Evolutionary conservation across 2,113 vertebrate species (phyloP).

Genomic region (Centrocercus urophasianus): DNA sequence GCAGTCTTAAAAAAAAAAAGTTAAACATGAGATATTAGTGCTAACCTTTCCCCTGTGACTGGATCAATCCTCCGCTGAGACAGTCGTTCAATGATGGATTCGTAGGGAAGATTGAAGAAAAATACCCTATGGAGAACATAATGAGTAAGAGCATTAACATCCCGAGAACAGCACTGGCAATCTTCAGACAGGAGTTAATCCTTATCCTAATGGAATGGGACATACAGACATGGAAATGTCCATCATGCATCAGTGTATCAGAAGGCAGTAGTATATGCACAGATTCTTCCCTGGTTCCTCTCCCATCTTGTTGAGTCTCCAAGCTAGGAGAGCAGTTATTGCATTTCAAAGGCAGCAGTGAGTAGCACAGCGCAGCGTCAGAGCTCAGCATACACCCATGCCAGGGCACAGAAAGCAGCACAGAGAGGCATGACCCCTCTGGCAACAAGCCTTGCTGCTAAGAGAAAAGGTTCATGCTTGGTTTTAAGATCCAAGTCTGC

Average conservation of each 20-base stretch:
- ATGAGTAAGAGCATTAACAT: not conserved
- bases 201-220: rapidly evolving
- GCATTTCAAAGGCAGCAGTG: not conserved
- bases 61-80: slow-evolving; percentile 85
- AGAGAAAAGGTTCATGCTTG: not conserved
- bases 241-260: not conserved
- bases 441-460: not conserved
- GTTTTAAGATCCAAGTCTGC: not conserved
- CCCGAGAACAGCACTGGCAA: not conserved
- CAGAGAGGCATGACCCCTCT: rapidly evolving
- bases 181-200: not conserved
- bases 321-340: not conserved
- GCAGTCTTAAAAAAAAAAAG: not conserved
- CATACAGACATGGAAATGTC: not conserved
- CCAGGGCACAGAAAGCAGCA: not conserved
- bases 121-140: slow-evolving; percentile 82
- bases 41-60: slow-evolving; percentile 88
- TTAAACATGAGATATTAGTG: not conserved
- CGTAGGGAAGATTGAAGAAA: slow-evolving; percentile 85
- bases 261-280: rapidly evolving
- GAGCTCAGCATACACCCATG: not conserved
- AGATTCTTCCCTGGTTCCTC: not conserved
- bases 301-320: not conserved
- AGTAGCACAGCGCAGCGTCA: not conserved
- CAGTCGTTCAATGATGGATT: slow-evolving; percentile 85